Conservation (phyloP, 2,888 invertebrate genomes). For the Neoscelio sp. region DNA sequence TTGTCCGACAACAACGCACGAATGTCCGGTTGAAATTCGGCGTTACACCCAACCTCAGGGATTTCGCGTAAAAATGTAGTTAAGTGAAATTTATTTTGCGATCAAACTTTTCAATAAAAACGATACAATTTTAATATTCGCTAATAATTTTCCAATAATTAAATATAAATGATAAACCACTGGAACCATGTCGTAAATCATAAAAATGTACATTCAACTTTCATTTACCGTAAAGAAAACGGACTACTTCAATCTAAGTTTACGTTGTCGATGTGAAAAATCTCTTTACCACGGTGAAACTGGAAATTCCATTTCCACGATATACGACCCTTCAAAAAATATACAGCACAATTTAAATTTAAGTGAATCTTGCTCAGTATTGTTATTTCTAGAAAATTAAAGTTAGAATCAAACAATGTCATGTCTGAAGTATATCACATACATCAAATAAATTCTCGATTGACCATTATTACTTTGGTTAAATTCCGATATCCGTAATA, state of each 20-base stretch:
- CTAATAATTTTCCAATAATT: not conserved
- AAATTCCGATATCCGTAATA: too few species aligned
- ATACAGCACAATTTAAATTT: not conserved
- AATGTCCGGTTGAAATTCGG: too few species aligned
- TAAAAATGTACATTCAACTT: not conserved
- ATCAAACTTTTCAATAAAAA: conserved; percentile 3
- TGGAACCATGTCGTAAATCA: too few species aligned
- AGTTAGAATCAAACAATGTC: too few species aligned
- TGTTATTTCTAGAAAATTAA: too few species aligned
- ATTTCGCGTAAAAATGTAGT: not conserved
- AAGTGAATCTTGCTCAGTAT: too few species aligned
- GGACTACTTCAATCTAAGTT: not conserved
- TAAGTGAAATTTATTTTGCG: conserved; percentile 5
- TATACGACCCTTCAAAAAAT: not conserved
- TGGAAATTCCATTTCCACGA: not conserved
- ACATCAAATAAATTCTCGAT: too few species aligned
- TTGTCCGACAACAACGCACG: not conserved
- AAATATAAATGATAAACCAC: too few species aligned
- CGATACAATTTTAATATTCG: not conserved
- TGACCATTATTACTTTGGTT: too few species aligned
- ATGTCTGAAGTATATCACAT: too few species aligned
- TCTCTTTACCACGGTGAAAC: not conserved
- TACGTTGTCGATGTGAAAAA: conserved; percentile 1
- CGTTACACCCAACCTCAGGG: not conserved
- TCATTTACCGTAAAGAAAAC: not conserved